Base-by-base conservation (phyloP, 1,140 invertebrate genomes). In the Orius laevigatus region DNA sequence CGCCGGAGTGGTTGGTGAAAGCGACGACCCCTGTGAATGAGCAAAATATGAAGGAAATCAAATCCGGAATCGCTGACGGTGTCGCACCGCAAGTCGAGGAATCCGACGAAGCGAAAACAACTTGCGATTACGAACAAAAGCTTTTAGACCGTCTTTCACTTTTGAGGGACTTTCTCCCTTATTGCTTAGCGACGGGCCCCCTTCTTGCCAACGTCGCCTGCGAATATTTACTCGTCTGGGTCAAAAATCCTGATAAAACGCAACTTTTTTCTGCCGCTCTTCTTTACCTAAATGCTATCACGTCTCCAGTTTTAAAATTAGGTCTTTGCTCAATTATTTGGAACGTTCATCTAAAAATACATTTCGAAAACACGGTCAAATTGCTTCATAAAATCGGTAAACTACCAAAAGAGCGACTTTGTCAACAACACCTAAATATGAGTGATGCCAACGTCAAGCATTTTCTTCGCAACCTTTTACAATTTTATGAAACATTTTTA, bases 321-420 rank as follows among this genome's bases (percentile, higher is more conserved):
- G 19, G 39, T 20, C 68, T 90, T 6, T 85, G 79, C 57, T 78
- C 75, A 51, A 72, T 95, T 57, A 68, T 92, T 52, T 96, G 90
- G 90, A 81, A 79, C 42, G 81, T 84, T 46, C 85, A 88, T 58
- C 63, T 91, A 16, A 77, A 78, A 57, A 78, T 80, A 58, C 67
- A 74, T 18, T 76, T 89, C 59, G 79, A 87, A 66, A 66, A 72
- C 1, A 66, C 73, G 15, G 77, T 78, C 15, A 78, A 81, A 57
- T 65, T 94, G 1, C 79, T 93, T 35, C 88, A 93, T 56, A 93
- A 91, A 68, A 75, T 84, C 9, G 87, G 87, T 9, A 87, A 84
- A 66, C 63, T 86, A 46, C 86, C 85, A 0, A 90, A 87, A 64
- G 87, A 89, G 58, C 72, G 80, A 54, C 67, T 90, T 34, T 84